These are phyloP conservation scores for Drosophila cyrtoloma DNA, from an alignment of 2,888 invertebrate species.

Conservation along the genomic window DNA sequence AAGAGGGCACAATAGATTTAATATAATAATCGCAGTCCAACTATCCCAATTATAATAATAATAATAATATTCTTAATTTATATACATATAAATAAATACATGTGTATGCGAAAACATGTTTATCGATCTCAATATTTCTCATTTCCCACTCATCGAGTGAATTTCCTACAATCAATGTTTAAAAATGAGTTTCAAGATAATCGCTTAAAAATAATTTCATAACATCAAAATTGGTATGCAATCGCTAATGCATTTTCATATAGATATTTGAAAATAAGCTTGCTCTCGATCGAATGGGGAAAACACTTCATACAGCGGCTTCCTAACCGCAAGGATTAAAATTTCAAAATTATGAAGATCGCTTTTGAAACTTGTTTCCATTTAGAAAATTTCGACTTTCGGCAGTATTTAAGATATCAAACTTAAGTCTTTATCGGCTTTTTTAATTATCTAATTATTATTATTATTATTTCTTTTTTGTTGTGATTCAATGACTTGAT, in stretches of 20 bases:
- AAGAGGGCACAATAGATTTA: no score
- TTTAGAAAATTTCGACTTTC: neutral
- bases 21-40: no score
- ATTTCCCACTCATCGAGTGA: neutral
- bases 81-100: neutral
- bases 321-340: neutral
- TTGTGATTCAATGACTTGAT: neutral
- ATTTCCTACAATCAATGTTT: neutral
- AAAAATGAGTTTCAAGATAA: neutral
- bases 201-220: neutral
- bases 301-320: neutral
- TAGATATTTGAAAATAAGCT: neutral
- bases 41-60: neutral
- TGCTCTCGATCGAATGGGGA: neutral
- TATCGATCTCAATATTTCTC: neutral
- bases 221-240: neutral
- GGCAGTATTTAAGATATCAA: neutral
- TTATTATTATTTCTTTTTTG: neutral
- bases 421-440: neutral
- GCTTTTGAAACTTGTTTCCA: neutral
- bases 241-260: neutral
- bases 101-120: neutral
- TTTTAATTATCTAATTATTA: neutral
- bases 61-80: neutral
- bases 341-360: neutral